Evolutionary conservation across 2,888 invertebrate genomes (phyloP), one percentile per base, ranked within the genome.

Genomic region (Archaeoteleia sp.): DNA sequence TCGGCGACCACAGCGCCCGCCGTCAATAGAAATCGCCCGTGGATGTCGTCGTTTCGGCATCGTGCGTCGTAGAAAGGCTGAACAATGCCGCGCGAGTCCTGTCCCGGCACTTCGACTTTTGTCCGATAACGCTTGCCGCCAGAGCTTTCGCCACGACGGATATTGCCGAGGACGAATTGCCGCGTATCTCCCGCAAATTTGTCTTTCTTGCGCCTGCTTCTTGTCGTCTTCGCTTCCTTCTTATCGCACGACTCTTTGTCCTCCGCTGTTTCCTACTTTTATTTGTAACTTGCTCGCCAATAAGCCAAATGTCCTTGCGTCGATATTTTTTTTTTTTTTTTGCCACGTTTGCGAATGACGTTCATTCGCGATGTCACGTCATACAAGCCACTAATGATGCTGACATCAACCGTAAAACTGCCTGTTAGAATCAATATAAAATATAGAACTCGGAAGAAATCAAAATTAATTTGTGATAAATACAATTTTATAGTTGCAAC

Each of bases 11-110:
- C 67, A 71, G 65, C 68, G 72, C 70, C 20, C 42, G 37, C 45
- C 65, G 69, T 79, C 80, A 79, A 80, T 82, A 79, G 77, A 79
- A 79, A 79, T 78, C 77, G 74, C 69, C 73, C 65, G 62, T 77
- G 78, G 74, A 74, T 72, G 70, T 74, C 55, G 51, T 40, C 45
- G 51, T 48, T 14, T 17, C 42, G 40, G 17, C 55, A 34, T 46
- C 34, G 25, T 34, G 30, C 20, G 49, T 45, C 42, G 53, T 32
- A 15, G 53, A 58, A 71, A 49, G 42, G 17, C 48, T 60, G 54
- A 73, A 77, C 76, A 73, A 74, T 73, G 72, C 70, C 58, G 54
- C 20, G 32, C 10, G 12, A 32, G 27, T 8, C 27, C 27, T 2
- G 27, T 8, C n/a, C 8, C 27, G 8, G 1, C n/a, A 8, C 1